Conservation (phyloP, 2,888 invertebrate genomes). For the Theretra japonica region DNA sequence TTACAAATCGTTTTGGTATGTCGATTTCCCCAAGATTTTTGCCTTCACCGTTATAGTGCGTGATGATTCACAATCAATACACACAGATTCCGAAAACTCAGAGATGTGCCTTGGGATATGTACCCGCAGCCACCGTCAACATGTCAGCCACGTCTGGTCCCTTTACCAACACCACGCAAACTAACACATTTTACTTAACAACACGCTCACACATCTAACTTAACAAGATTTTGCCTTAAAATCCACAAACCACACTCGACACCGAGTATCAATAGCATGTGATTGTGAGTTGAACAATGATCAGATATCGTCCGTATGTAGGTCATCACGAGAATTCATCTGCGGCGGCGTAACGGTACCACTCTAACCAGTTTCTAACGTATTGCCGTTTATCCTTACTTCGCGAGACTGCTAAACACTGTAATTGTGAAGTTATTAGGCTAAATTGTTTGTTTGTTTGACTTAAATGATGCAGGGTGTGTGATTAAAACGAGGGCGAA, state of each 20-base stretch:
- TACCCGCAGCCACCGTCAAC: too few relatives aligned
- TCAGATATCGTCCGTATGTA: constrained; percentile 30
- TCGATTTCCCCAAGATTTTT: too few relatives aligned
- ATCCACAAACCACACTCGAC: neutral
- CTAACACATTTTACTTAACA: too few relatives aligned
- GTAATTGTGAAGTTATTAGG: neutral
- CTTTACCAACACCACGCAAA: too few relatives aligned
- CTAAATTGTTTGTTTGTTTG: neutral
- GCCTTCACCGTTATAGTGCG: too few relatives aligned
- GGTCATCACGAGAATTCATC: constrained; percentile 31
- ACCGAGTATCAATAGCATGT: neutral
- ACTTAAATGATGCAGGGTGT: neutral
- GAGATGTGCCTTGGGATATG: too few relatives aligned
- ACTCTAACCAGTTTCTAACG: constrained; percentile 35
- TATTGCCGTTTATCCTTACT: constrained; percentile 26
- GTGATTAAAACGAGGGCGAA: neutral
- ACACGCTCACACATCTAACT: too few relatives aligned
- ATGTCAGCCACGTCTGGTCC: too few relatives aligned
- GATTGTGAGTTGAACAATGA: constrained; percentile 20
- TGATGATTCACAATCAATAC: too few relatives aligned
- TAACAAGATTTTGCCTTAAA: neutral
- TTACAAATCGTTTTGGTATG: too few relatives aligned
- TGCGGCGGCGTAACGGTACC: constrained; percentile 35
- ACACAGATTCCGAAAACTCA: too few relatives aligned
- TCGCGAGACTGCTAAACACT: neutral